phyloP scores from a whole-genome alignment of 2,797 vertebrate genomes.

The Malurus leucopterus region DNA sequence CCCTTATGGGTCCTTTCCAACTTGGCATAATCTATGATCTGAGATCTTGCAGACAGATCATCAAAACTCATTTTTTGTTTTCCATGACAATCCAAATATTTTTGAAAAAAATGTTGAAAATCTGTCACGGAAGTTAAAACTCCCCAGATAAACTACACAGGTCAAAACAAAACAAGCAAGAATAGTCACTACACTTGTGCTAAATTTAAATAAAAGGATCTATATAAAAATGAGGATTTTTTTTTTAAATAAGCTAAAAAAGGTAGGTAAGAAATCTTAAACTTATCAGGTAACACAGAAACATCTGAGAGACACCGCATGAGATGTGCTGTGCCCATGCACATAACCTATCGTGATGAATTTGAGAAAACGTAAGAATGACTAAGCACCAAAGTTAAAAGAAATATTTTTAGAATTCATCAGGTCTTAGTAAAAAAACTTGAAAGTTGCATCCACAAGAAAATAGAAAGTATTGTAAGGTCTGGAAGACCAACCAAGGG shows the following conservation, averaged over 20 bases:
- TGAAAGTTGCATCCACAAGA: background rate
- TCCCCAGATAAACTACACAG: background rate
- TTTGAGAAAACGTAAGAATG: background rate
- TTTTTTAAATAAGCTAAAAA: background rate
- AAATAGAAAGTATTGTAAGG: background rate
- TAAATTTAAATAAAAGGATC: background rate
- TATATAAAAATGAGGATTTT: background rate
- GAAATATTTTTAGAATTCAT: background rate
- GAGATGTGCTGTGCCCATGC: rapidly evolving
- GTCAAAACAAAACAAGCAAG: background rate
- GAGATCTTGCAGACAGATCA: background rate
- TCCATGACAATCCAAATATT: background rate
- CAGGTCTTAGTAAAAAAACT: background rate
- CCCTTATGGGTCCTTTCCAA: background rate
- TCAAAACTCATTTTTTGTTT: background rate
- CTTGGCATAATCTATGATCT: background rate
- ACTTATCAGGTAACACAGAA: background rate
- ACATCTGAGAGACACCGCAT: background rate
- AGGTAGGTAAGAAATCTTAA: background rate
- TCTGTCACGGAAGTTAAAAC: background rate
- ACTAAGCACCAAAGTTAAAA: background rate
- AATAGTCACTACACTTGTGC: background rate
- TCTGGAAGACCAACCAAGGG: background rate
- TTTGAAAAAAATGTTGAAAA: background rate
- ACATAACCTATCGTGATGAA: rapidly evolving